These are phyloP conservation scores for Drosophila nigromelanica DNA, from an alignment of 1,140 invertebrate species.

Conservation along the genomic window DNA sequence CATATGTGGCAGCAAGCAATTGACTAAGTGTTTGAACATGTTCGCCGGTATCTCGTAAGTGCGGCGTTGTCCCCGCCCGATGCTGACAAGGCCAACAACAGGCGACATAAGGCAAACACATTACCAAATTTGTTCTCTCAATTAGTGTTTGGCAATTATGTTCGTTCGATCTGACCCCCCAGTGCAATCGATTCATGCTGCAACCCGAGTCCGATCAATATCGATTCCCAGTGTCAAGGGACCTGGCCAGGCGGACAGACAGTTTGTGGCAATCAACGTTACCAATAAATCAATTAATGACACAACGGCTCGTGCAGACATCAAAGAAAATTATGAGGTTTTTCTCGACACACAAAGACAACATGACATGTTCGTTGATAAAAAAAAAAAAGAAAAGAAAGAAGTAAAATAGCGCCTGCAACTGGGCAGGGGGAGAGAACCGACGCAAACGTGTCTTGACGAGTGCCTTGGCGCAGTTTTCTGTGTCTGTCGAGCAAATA, in stretches of 20 bases:
- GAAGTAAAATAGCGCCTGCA: neutral
- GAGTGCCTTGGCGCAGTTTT: constrained; percentile 17
- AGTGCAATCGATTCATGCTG: neutral
- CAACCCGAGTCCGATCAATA: constrained; percentile 7
- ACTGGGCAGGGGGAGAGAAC: neutral
- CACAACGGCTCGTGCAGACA: constrained; percentile 63
- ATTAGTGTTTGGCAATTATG: constrained; percentile 57
- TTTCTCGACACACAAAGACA: constrained; percentile 50
- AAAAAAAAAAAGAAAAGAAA: constrained; percentile 33
- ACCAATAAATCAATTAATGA: constrained; percentile 76
- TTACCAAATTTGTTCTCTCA: constrained; percentile 48
- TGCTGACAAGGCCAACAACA: constrained; percentile 16
- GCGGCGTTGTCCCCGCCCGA: constrained; percentile 1
- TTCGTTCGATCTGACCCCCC: constrained; percentile 4
- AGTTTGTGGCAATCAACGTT: constrained; percentile 44
- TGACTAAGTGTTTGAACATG: constrained; percentile 56
- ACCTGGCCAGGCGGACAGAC: neutral
- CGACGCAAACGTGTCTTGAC: constrained; percentile 42
- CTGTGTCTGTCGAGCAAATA: constrained; percentile 47
- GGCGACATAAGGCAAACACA: constrained; percentile 52
- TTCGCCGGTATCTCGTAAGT: constrained; percentile 40
- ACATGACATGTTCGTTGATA: constrained; percentile 58
- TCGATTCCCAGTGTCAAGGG: constrained; percentile 6
- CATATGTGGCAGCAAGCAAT: constrained; percentile 26
- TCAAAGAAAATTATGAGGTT: constrained; percentile 73